Base-by-base conservation (phyloP, 2,797 vertebrate species). In the Sardinella longiceps region DNA sequence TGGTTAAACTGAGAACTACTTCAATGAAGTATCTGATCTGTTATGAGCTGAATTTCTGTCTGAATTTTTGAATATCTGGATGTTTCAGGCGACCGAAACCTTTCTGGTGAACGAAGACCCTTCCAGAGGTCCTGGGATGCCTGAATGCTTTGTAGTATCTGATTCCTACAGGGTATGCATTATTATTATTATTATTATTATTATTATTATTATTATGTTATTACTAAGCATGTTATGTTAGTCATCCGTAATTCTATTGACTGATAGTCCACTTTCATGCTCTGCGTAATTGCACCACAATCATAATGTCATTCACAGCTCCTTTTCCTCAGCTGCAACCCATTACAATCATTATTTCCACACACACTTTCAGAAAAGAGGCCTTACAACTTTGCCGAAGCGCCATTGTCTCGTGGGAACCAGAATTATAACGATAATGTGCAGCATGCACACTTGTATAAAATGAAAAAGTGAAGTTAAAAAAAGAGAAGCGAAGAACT, bases 121-220 rank as follows among this genome's bases (percentile, higher is more conserved):
- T 84, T 94, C 94, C 94, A 93, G 95, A 95, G 95, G 94, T 91
- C 94, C 94, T 87, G 95, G 95, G 91, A 95, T 96, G 92, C 95
- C 95, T 89, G 95, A 96, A 92, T 96, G 95, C 93, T 96, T 95
- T 93, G 95, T 96, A 91, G 95, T 96, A 87, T 96, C 95, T 90
- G 95, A 96, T 93, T 96, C 95, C 88, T 96, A 96, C 94, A 95
- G 95, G 95, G 95, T 96, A 95, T 88, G 95, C 89, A 81, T 88
- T 88, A 91, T 89, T 88, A 87, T 91, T 87, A 83, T 86, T 90
- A 89, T 92, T 92, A 85, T 88, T 89, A 85, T 91, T 90, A 84
- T 89, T 90, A 84, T 85, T 88, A 89, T 87, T 91, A 37, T 82
- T 87, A 81, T 93, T 90, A 88, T 93, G 92, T 91, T 93, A 66